Evolutionary conservation across 2,797 vertebrate genomes (phyloP).

Genomic region (Rhinichthys osculus): DNA sequence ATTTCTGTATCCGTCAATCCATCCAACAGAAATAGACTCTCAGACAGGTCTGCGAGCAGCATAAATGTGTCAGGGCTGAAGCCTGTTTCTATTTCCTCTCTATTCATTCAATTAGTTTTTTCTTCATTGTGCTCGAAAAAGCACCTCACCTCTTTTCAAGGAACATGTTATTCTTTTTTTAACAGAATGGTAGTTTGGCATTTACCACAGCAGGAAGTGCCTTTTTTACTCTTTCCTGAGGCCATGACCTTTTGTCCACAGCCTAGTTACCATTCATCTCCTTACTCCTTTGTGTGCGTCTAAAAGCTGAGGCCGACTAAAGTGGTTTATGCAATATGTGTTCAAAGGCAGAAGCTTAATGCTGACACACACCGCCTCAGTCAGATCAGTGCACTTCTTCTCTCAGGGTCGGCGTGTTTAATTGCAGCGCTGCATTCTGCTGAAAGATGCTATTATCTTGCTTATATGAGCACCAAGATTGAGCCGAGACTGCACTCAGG

Average conservation of each 20-base stretch:
- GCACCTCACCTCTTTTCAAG: background rate
- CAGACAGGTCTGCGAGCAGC: background rate
- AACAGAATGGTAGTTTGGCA: background rate
- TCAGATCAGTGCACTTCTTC: slow-evolving; percentile 27
- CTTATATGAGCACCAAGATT: slow-evolving; percentile 54
- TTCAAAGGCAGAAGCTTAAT: slow-evolving; percentile 27
- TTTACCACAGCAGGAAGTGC: slow-evolving; percentile 27
- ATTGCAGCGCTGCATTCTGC: slow-evolving; percentile 50
- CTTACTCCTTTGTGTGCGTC: slow-evolving; percentile 26
- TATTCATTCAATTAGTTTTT: background rate
- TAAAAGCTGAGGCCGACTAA: slow-evolving; percentile 20
- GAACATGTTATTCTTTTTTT: slow-evolving; percentile 4
- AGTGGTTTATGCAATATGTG: slow-evolving; percentile 33
- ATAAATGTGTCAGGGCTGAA: slow-evolving; percentile 10
- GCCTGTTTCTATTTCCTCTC: slow-evolving; percentile 5
- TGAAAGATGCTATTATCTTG: slow-evolving; percentile 54
- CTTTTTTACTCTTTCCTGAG: slow-evolving; percentile 9
- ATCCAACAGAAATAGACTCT: background rate
- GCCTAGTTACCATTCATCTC: slow-evolving; percentile 16
- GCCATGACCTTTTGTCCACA: slow-evolving; percentile 35
- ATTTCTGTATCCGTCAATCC: background rate
- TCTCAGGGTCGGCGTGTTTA: slow-evolving; percentile 40
- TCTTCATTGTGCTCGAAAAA: slow-evolving; percentile 19
- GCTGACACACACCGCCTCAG: slow-evolving; percentile 11
- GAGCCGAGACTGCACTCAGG: slow-evolving; percentile 39